Conservation (phyloP, 2,113 vertebrate species). For the Corythoichthys haematopterus region DNA sequence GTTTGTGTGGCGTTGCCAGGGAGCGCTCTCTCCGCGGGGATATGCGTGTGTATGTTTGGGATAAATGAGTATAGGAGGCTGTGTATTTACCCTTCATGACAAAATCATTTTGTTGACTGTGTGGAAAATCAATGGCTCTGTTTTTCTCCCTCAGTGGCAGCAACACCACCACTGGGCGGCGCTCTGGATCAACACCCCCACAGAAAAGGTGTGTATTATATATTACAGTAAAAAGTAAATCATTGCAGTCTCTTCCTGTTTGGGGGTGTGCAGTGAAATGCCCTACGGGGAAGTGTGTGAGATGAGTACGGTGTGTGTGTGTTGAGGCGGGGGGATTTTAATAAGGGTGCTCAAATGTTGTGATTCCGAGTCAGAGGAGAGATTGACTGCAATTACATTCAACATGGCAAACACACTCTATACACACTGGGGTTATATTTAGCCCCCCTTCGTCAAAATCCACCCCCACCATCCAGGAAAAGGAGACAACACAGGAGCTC, state of each 20-base stretch:
- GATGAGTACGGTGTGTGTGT: conserved; percentile 33
- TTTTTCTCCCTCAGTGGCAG: conserved; percentile 15
- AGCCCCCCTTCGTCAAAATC: conserved; percentile 35
- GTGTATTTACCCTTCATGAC: conserved; percentile 48
- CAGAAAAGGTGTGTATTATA: conserved; percentile 1
- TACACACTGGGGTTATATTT: conserved; percentile 55
- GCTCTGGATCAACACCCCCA: conserved; percentile 50
- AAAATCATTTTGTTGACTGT: conserved; percentile 58
- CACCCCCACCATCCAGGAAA: conserved; percentile 9
- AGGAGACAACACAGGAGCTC: neutral
- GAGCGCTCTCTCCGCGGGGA: conserved; percentile 38
- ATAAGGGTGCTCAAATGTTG: conserved; percentile 46
- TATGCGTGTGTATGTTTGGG: conserved; percentile 43
- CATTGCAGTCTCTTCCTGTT: conserved; percentile 59
- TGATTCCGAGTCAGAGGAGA: conserved; percentile 20
- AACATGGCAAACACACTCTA: conserved; percentile 23
- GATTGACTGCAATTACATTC: conserved; percentile 42
- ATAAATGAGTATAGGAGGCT: conserved; percentile 49
- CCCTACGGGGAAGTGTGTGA: conserved; percentile 53
- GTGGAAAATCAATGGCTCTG: conserved; percentile 53
- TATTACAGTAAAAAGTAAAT: conserved; percentile 16
- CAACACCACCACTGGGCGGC: conserved; percentile 58
- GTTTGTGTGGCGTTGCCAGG: conserved; percentile 53
- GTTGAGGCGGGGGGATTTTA: conserved; percentile 30
- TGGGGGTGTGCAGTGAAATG: conserved; percentile 52